Evolutionary conservation across 1,140 invertebrate species (phyloP).

Genomic region (Microplitis demolitor): DNA sequence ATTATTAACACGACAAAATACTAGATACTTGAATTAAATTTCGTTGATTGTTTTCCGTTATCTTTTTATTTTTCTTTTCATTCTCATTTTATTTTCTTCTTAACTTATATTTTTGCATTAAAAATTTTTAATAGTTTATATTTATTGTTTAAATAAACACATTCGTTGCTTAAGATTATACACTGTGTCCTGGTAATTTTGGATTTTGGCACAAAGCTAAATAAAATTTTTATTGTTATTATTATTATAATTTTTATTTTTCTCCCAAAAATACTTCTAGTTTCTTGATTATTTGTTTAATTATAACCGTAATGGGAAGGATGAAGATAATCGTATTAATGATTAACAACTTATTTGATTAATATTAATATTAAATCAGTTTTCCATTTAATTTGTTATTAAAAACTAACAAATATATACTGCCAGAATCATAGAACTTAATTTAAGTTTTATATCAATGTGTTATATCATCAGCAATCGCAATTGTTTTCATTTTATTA

Average conservation of each 20-base stretch:
- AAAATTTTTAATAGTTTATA: background rate
- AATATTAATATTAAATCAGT: slow-evolving; percentile 26
- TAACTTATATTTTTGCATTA: no score
- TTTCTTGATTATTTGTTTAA: no score
- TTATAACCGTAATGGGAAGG: slow-evolving; percentile 48
- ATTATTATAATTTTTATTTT: no score
- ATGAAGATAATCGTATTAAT: slow-evolving; percentile 52
- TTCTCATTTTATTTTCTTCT: background rate
- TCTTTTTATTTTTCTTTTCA: background rate
- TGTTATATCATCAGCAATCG: slow-evolving; percentile 49
- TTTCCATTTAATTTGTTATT: slow-evolving; percentile 34
- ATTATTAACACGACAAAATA: no score
- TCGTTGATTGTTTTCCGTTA: background rate
- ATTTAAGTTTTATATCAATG: slow-evolving; percentile 51
- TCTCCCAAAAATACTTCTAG: no score
- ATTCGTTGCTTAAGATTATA: slow-evolving; percentile 14
- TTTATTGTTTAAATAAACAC: background rate
- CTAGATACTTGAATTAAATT: no score
- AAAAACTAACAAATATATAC: slow-evolving; percentile 61
- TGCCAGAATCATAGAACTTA: slow-evolving; percentile 62
- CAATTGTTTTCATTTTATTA: slow-evolving; percentile 34
- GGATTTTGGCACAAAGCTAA: slow-evolving; percentile 57
- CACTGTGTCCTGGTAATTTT: slow-evolving; percentile 16
- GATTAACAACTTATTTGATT: slow-evolving; percentile 58
- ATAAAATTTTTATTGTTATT: slow-evolving; percentile 28